phyloP scores from a whole-genome alignment of 2,797 vertebrate genomes.

The Poeciliopsis gracilis region DNA sequence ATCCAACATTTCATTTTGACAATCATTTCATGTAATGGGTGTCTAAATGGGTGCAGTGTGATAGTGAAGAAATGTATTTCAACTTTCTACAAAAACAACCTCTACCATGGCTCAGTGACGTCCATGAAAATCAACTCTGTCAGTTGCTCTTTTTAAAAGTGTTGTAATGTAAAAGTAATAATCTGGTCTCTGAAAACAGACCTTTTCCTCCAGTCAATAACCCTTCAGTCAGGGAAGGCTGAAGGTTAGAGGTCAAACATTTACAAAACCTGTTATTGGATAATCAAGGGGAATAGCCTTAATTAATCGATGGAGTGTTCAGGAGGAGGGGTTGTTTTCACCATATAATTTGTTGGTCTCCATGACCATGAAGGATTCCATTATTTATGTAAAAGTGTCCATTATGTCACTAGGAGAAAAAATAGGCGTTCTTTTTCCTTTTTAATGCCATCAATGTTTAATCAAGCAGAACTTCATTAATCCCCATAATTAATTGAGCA shows the following conservation, averaged over 20 bases:
- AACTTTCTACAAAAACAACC: conserved; percentile 56
- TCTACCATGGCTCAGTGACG: conserved; percentile 48
- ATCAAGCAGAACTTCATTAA: conserved; percentile 88
- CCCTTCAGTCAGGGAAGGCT: conserved; percentile 64
- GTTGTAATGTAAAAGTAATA: conserved; percentile 17
- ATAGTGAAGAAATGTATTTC: conserved; percentile 51
- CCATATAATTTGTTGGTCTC: conserved; percentile 73
- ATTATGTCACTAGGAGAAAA: conserved; percentile 76
- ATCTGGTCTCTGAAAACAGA: conserved; percentile 59
- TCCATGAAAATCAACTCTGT: conserved; percentile 69
- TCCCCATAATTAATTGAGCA: conserved; percentile 86
- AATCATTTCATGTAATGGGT: conserved; percentile 74
- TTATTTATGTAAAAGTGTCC: conserved; percentile 82
- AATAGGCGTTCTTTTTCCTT: conserved; percentile 68
- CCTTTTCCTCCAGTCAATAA: conserved; percentile 70
- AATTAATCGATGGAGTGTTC: conserved; percentile 77
- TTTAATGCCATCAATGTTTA: conserved; percentile 79
- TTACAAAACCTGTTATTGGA: conserved; percentile 68
- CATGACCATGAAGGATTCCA: conserved; percentile 79
- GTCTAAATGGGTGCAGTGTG: conserved; percentile 63
- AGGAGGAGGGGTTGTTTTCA: conserved; percentile 70
- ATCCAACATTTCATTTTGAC: conserved; percentile 65
- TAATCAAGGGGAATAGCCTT: conserved; percentile 77
- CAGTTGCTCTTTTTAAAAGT: conserved; percentile 50
- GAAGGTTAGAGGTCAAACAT: conserved; percentile 76